phyloP scores from a whole-genome alignment of 1,140 invertebrate species.

The Prorops nasuta region DNA sequence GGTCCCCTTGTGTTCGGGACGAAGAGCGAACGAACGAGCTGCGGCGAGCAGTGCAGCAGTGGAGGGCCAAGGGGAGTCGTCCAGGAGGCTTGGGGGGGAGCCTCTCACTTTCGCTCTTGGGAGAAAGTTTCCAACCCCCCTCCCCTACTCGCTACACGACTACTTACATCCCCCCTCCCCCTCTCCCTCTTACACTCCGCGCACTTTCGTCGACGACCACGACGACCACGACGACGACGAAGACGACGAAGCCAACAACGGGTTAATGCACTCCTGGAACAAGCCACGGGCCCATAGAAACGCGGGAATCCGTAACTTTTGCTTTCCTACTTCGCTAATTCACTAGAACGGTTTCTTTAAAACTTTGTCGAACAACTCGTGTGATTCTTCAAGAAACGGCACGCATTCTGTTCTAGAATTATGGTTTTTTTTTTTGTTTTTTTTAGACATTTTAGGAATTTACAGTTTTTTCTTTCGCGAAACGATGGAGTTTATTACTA shows the following conservation, averaged over 20 bases:
- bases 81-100: conserved; percentile 17
- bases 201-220: too few species aligned
- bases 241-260: conserved; percentile 20
- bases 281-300: too few species aligned
- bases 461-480: too few species aligned
- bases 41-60: too few species aligned
- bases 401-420: too few species aligned
- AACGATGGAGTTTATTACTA: too few species aligned
- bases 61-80: conserved; percentile 19
- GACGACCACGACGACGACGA: too few species aligned
- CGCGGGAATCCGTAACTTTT: conserved; percentile 44
- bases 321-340: conserved; percentile 4
- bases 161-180: conserved; percentile 2
- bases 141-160: not conserved
- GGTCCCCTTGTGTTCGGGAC: not conserved
- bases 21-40: not conserved
- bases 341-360: too few species aligned
- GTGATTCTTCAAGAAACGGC: too few species aligned
- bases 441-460: too few species aligned
- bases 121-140: conserved; percentile 42
- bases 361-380: too few species aligned
- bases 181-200: conserved; percentile 17
- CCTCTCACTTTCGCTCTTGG: conserved; percentile 54
- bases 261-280: conserved; percentile 54
- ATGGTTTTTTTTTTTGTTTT: too few species aligned